phyloP scores from a whole-genome alignment of 2,113 vertebrate species.

The Hirundichthys speculiger region DNA sequence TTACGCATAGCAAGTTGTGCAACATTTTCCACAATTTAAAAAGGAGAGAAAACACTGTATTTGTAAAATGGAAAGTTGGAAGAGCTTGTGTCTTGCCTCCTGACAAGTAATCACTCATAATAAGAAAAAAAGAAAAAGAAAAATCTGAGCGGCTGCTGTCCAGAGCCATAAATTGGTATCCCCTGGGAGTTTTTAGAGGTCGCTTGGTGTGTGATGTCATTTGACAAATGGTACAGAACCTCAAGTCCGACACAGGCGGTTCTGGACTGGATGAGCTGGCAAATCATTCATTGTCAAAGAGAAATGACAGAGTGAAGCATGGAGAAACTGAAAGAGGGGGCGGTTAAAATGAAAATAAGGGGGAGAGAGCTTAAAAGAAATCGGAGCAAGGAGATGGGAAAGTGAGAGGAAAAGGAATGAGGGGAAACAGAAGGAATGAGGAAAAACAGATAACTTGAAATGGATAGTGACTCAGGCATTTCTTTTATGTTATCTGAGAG shows the following conservation, averaged over 20 bases:
- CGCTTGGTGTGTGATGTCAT: conserved; percentile 8
- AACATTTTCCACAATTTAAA: no score
- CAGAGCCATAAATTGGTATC: not conserved
- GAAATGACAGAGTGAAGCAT: conserved; percentile 17
- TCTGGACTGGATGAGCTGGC: conserved; percentile 8
- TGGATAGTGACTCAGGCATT: not conserved
- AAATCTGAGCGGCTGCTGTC: not conserved
- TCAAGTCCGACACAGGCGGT: conserved; percentile 19
- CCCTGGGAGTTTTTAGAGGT: not conserved
- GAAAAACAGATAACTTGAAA: conserved; percentile 36
- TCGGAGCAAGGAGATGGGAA: not conserved
- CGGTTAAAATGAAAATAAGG: no score
- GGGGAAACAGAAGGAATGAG: conserved; percentile 23
- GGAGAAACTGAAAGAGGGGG: conserved; percentile 5
- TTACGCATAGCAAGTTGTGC: no score
- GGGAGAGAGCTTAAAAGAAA: not conserved
- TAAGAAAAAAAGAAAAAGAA: no score
- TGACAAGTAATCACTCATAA: conserved; percentile 7
- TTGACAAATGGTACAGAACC: conserved; percentile 29
- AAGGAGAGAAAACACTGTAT: not conserved
- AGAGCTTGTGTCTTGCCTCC: not conserved
- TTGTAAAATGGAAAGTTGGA: not conserved
- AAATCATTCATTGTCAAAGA: conserved; percentile 26
- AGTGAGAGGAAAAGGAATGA: conserved; percentile 4
- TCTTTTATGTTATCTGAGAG: conserved; percentile 48